Conservation (phyloP, 2,113 vertebrate genomes). For the Stegostoma tigrinum region DNA sequence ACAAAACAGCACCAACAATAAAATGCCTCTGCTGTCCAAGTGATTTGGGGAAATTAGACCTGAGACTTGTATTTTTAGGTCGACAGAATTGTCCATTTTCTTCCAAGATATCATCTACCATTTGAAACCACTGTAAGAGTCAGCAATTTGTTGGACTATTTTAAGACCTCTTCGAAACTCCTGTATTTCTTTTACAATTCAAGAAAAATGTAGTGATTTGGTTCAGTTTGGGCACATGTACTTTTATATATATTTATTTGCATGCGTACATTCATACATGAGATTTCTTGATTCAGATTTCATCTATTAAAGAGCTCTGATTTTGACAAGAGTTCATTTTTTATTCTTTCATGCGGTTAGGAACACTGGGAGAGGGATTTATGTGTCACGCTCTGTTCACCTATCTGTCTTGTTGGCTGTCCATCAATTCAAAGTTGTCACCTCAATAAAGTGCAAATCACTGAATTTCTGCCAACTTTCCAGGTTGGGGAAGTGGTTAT, state of each 20-base stretch:
- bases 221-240: neutral
- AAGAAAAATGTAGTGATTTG: neutral
- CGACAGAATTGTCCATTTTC: neutral
- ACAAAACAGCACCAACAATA: neutral
- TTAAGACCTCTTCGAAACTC: neutral
- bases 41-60: neutral
- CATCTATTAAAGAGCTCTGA: neutral
- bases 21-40: conserved; percentile 1
- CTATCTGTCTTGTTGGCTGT: conserved; percentile 3
- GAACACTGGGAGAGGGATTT: neutral
- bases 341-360: neutral
- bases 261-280: too few relatives aligned
- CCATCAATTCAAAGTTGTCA: neutral
- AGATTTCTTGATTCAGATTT: neutral
- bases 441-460: conserved; percentile 9
- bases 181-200: neutral
- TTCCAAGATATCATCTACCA: neutral
- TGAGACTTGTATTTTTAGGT: neutral
- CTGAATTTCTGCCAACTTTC: conserved; percentile 17
- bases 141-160: neutral
- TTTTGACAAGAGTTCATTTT: neutral
- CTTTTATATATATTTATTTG: neutral
- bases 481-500: neutral
- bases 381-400: neutral
- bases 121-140: neutral